These are phyloP conservation scores for Pteronotus mesoamericanus DNA, from an alignment of 2,797 vertebrate species.

Conservation along the genomic window DNA sequence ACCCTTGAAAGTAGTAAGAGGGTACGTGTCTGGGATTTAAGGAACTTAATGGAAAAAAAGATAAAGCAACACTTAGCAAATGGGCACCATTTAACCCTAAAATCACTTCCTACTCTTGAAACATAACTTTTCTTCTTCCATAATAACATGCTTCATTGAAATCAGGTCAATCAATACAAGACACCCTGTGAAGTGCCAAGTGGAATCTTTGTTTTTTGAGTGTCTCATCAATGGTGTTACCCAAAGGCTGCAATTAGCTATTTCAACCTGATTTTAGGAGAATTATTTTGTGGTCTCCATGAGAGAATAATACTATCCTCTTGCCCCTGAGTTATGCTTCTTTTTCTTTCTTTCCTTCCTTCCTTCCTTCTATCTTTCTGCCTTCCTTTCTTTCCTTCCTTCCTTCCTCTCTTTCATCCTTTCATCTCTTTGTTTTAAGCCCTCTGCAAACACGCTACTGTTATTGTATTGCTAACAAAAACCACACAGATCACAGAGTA, in stretches of 20 bases:
- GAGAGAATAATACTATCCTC: neutral
- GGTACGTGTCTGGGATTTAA: neutral
- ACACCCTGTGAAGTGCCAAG: slow-evolving; percentile 61
- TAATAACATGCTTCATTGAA: slow-evolving; percentile 57
- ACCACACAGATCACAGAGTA: neutral
- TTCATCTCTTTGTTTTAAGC: neutral
- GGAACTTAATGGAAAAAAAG: slow-evolving; percentile 41
- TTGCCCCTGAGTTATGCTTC: neutral
- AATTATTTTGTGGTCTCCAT: slow-evolving; percentile 74
- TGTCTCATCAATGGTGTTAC: slow-evolving; percentile 62
- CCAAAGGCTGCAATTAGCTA: slow-evolving; percentile 59
- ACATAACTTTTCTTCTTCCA: slow-evolving; percentile 25
- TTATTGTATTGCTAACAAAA: neutral
- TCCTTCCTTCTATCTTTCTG: too few species aligned
- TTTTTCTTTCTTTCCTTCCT: too few species aligned
- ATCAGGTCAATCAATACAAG: slow-evolving; percentile 64
- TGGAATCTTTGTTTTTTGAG: slow-evolving; percentile 67
- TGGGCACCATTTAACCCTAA: neutral
- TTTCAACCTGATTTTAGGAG: slow-evolving; percentile 65
- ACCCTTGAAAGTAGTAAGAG: slow-evolving; percentile 38
- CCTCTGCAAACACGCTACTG: neutral
- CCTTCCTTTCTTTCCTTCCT: accelerated
- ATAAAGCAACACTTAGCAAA: neutral
- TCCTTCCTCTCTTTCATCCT: accelerated
- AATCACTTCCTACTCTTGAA: slow-evolving; percentile 62